Base-by-base conservation (phyloP, 2,888 invertebrate genomes). In the Lamproptera curius region DNA sequence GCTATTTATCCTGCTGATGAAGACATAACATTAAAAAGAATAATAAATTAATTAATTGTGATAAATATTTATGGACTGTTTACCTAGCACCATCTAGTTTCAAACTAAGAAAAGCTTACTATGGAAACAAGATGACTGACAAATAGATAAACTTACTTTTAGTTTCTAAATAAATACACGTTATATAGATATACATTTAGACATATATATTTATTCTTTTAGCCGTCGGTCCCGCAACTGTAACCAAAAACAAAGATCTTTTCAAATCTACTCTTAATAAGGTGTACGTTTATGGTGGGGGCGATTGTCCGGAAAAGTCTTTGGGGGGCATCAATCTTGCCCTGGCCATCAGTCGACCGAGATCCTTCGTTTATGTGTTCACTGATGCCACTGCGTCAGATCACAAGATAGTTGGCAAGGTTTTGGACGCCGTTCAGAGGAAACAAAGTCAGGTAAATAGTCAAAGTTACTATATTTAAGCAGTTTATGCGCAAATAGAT, bases 361-460 rank as follows among this genome's bases (percentile, higher is more conserved):
- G 89, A 46, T 94, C 94, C 0, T 92, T 90, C 65, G 83, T 94
- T 31, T 94, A 93, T 61, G 93, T 94, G 16, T 94, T 94, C 70
- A 94, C 94, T 1, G 94, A 94, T 62, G 94, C 94, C 1, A 88
- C 92, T 0, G 90, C 94, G 0, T 91, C 90, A 44, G 94, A 94
- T 66, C 91, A 90, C 58, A 70, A 85, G 43, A 75, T 91, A 4
- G 90, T 92, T 0, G 88, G 89, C 9, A 85, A 89, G 42, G 92
- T 93, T 0, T 70, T 94, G 8, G 89, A 91, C 50, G 70, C 90
- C n/a, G 90, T 94, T 41, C 93, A 94, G 67, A 89, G 91, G 63
- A 93, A 92, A 63, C 92, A 93, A 66, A 91, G 91, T 56, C 92
- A 93, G 88, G 93, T 93, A 50, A 17, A 31, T 3, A 20, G 20